These are phyloP conservation scores for Lasioglossum leucozonium DNA, from an alignment of 2,888 invertebrate species.

Conservation along the genomic window DNA sequence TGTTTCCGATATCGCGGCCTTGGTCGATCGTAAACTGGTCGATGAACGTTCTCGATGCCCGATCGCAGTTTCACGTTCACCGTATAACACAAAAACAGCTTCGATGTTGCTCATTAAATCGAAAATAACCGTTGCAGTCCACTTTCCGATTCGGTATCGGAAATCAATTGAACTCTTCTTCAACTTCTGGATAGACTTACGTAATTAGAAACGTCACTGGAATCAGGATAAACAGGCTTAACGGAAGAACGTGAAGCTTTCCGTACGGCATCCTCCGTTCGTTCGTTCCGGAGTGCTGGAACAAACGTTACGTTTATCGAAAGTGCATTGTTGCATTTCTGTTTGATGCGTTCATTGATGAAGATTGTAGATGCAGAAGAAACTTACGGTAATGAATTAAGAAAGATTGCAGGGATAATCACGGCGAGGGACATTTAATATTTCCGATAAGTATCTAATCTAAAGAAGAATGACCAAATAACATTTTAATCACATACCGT, in stretches of 20 bases:
- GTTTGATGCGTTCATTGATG: background rate
- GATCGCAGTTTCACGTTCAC: slow-evolving; percentile 38
- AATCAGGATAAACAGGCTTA: slow-evolving; percentile 82
- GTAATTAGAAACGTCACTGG: slow-evolving; percentile 83
- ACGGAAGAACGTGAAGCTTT: slow-evolving; percentile 81
- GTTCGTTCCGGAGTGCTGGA: slow-evolving; percentile 36
- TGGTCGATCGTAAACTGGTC: slow-evolving; percentile 37
- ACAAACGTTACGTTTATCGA: slow-evolving; percentile 33
- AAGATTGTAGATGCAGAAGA: background rate
- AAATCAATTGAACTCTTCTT: background rate
- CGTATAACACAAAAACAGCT: background rate
- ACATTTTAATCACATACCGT: too few species aligned
- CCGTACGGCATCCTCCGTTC: slow-evolving; percentile 77
- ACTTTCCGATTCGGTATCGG: background rate
- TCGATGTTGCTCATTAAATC: background rate
- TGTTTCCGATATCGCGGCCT: slow-evolving; percentile 52
- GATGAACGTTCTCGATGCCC: slow-evolving; percentile 15
- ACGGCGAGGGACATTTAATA: too few species aligned
- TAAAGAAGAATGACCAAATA: too few species aligned
- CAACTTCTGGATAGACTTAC: slow-evolving; percentile 75
- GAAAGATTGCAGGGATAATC: too few species aligned
- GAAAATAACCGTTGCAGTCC: background rate
- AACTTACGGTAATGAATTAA: background rate
- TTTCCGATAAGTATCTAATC: too few species aligned
- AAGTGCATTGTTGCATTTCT: background rate